Evolutionary conservation across 2,888 invertebrate species (phyloP).

Genomic region (Drosophila atripex): DNA sequence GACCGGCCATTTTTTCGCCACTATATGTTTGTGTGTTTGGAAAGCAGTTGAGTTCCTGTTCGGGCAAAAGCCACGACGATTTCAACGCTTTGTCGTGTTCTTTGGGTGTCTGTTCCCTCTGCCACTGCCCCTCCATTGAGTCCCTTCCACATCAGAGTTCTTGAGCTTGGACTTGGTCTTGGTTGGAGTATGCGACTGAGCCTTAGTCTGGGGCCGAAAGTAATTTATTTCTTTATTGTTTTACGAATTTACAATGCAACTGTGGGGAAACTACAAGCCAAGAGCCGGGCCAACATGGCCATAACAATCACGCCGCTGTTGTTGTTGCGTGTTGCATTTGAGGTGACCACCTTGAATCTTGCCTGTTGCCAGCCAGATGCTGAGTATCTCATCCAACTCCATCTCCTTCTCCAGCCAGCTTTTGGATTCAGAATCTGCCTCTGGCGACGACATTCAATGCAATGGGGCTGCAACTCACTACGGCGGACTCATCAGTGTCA

Average conservation of each 20-base stretch:
- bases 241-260: constrained; percentile 81
- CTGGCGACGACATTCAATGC: constrained; percentile 52
- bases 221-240: constrained; percentile 84
- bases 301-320: constrained; percentile 76
- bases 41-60: constrained; percentile 25
- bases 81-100: constrained; percentile 82
- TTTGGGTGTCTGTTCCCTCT: constrained; percentile 48
- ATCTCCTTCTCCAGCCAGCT: constrained; percentile 1
- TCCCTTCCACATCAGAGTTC: constrained; percentile 66
- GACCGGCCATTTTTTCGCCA: constrained; percentile 46
- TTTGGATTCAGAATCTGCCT: constrained; percentile 48
- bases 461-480: constrained; percentile 9
- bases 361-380: constrained; percentile 51
- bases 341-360: constrained; percentile 74
- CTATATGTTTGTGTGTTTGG: constrained; percentile 29
- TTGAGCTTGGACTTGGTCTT: constrained; percentile 58
- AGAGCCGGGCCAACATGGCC: constrained; percentile 64
- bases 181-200: background rate
- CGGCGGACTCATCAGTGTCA: constrained; percentile 79
- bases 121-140: constrained; percentile 15
- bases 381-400: constrained; percentile 4
- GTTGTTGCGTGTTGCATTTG: constrained; percentile 73
- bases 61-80: constrained; percentile 81
- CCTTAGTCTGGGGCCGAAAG: constrained; percentile 73
- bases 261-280: constrained; percentile 62